Base-by-base conservation (phyloP, 2,797 vertebrate species). In the Catharus ustulatus region DNA sequence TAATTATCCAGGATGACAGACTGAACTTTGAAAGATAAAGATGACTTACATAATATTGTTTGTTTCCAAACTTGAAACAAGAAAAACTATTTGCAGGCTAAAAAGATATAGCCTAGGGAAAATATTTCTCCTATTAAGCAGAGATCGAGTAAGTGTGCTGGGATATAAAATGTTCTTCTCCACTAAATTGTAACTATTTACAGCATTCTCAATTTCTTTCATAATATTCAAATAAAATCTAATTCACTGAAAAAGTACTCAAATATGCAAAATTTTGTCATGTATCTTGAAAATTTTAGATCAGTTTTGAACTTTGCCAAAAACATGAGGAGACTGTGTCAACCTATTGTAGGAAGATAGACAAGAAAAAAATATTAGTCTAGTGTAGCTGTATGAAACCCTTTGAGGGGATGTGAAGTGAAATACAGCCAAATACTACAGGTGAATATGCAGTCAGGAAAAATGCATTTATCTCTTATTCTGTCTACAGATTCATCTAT, bases 81-180 rank as follows among this genome's bases (percentile, higher is more conserved):
- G 34, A 79, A 34, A 74, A 78, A 73, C 42, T 73, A 32, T 77
- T 91, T 83, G 24, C 61, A 46, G 49, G 26, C 36, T 78, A 57
- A 87, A 84, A 88, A 69, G 14, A 77, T 77, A 83, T 32, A 85
- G n/a, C 10, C 52, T 87, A 38, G 32, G 68, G 42, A 89, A 94
- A 87, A 58, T 61, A 93, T 68, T 92, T 80, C 20, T 93, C 32
- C n/a, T 81, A 5, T 87, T 89, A 59, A 95, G 95, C 30, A 72
- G 30, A 36, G 58, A 87, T 75, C 23, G 23, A 46, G 10, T 40
- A 84, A 84, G 4, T 69, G 59, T 64, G 58, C 16, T 83, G 23
- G 30, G 91, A 84, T 79, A 90, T 79, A 76, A 72, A 92, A 71
- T 85, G 19, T 63, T 84, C 3, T 83, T 78, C 24, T 92, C 54